Base-by-base conservation (phyloP, 2,888 invertebrate species). In the Aphrophora alni region DNA sequence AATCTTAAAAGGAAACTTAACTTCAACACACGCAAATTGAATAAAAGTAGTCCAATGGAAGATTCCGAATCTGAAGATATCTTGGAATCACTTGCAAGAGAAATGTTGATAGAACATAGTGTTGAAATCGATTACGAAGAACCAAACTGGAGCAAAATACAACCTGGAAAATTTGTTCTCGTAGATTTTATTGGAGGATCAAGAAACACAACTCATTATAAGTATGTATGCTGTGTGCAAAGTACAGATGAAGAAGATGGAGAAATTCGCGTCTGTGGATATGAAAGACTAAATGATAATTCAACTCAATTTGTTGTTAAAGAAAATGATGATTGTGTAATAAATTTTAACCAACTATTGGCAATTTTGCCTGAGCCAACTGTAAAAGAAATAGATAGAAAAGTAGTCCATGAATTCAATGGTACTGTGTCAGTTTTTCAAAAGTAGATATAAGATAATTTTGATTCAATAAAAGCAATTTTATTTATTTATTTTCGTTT, bases 171-270 rank as follows among this genome's bases (percentile, higher is more conserved):
- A 33, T 78, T 78, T 72, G 24, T 78, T 38, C 26, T 78, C 25
- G 78, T 72, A 24, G 78, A 78, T 72, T 78, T 72, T 38, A 38
- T 72, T 72, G 78, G 78, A 72, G 71, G 71, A 7, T 38, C 71
- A 24, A 78, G 78, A n/a, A 78, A 72, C 38, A 77, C 24, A 72
- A 78, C 44, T 7, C 78, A 78, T 26, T 78, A 78, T 27, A 78
- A 71, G 71, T 78, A 78, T 38, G 78, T 78, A 72, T 78, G 78
- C 72, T 78, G 78, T 38, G 38, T 78, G 5, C 38, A 38, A 72
- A 25, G 71, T 17, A 72, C 33, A 78, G 71, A 78, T 27, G 78
- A 72, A 28, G 77, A 71, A 70, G 78, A 78, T 71, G 44, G 78
- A 10, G 78, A 72, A 44, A 38, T 78, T 8, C 24, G 72, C 25